These are phyloP conservation scores for Tetragonula clypearis DNA, from an alignment of 1,140 invertebrate genomes.

Conservation along the genomic window DNA sequence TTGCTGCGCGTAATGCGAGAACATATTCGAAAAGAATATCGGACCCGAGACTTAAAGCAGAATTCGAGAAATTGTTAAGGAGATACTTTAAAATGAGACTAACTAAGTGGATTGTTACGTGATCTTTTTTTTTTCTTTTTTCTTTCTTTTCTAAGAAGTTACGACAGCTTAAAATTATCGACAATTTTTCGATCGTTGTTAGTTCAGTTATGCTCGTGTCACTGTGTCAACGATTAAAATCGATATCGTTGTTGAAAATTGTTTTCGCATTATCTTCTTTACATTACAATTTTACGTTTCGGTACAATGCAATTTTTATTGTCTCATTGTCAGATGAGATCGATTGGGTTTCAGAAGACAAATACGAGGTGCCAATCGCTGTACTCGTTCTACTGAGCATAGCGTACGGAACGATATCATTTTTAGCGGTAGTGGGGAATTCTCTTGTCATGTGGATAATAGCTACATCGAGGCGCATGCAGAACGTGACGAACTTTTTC, in stretches of 20 bases:
- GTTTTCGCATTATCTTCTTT: neutral
- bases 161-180: too few species aligned
- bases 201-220: too few species aligned
- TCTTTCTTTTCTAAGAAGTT: too few species aligned
- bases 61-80: too few species aligned
- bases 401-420: slow-evolving; percentile 91
- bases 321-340: neutral
- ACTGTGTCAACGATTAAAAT: too few species aligned
- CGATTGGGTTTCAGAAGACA: slow-evolving; percentile 55
- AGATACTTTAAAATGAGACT: too few species aligned
- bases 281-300: neutral
- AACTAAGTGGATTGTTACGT: too few species aligned
- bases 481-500: slow-evolving; percentile 91
- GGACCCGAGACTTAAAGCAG: too few species aligned
- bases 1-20: too few species aligned
- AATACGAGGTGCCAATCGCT: slow-evolving; percentile 88
- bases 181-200: too few species aligned
- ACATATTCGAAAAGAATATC: too few species aligned
- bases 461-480: slow-evolving; percentile 87
- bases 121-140: too few species aligned
- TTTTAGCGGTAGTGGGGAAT: slow-evolving; percentile 91
- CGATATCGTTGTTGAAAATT: neutral
- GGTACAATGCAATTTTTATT: neutral
- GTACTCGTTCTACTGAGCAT: slow-evolving; percentile 89
- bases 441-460: slow-evolving; percentile 92